These are phyloP conservation scores for Aegotheles bennettii DNA, from an alignment of 2,113 vertebrate genomes.

Conservation along the genomic window DNA sequence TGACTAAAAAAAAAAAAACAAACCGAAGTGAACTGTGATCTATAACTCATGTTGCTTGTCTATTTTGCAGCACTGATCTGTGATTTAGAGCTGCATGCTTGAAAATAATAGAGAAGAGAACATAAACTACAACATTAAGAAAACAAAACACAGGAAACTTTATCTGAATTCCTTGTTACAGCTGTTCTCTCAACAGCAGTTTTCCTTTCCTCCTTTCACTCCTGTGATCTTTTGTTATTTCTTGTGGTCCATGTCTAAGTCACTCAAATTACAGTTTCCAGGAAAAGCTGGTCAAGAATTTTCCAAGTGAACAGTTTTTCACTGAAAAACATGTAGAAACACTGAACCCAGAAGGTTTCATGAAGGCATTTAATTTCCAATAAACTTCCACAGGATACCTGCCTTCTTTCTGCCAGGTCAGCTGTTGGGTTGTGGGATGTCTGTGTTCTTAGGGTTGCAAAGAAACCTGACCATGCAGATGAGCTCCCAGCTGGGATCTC, in stretches of 20 bases:
- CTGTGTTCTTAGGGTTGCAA: background rate
- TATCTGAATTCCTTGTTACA: background rate
- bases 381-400: background rate
- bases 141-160: background rate
- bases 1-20: background rate
- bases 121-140: background rate
- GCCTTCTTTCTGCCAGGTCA: background rate
- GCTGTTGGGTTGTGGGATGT: fast-evolving
- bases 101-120: background rate
- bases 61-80: background rate
- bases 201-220: background rate
- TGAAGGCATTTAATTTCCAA: background rate
- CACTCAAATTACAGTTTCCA: background rate
- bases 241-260: background rate
- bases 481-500: background rate
- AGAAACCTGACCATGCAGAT: background rate
- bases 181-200: background rate
- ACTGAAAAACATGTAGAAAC: background rate
- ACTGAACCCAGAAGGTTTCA: background rate
- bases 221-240: background rate
- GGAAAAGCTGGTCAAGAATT: background rate
- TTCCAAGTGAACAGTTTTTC: background rate
- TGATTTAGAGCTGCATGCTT: background rate
- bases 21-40: background rate
- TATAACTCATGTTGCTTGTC: background rate